Percentiles rank a stretch among this genome's conserved stretches.
phyloP scores from a whole-genome alignment of 2,113 vertebrate species.

The Bubo bubo region DNA sequence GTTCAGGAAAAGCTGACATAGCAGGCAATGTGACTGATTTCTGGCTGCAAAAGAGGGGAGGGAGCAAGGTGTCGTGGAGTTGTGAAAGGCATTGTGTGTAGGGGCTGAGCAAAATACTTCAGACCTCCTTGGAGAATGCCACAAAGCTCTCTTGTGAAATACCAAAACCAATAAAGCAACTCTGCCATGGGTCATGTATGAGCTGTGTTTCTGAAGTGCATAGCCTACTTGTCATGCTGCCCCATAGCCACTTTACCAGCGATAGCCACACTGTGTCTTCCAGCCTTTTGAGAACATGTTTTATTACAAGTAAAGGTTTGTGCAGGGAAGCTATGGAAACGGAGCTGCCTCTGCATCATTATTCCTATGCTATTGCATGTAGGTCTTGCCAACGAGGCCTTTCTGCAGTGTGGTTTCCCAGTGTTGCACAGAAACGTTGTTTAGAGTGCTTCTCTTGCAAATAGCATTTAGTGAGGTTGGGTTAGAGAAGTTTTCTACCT shows the following conservation, averaged over 20 bases:
- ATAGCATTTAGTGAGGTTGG: background rate
- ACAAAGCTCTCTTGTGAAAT: background rate
- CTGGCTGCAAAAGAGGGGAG: background rate
- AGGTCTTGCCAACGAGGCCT: background rate
- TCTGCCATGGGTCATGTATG: accelerated
- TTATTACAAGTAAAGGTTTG: background rate
- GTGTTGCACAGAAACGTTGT: background rate
- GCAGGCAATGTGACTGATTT: background rate
- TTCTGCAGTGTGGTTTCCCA: background rate
- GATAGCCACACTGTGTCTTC: accelerated
- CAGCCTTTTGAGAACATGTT: background rate
- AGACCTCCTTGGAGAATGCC: background rate
- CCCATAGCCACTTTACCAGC: background rate
- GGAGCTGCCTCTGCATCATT: background rate
- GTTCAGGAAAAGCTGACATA: background rate
- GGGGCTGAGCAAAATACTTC: background rate
- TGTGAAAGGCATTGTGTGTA: background rate
- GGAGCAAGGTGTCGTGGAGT: background rate
- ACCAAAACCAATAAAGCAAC: background rate
- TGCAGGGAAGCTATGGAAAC: background rate
- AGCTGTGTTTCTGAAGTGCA: accelerated
- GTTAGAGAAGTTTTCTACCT: background rate
- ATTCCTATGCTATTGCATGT: background rate
- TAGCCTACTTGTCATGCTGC: background rate
- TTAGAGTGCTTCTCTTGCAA: background rate